A percentile compares a stretch with the other conserved stretches of the same genome.
Evolutionary conservation across 2,113 vertebrate species (phyloP).

Genomic region (Pyrgilauda ruficollis): DNA sequence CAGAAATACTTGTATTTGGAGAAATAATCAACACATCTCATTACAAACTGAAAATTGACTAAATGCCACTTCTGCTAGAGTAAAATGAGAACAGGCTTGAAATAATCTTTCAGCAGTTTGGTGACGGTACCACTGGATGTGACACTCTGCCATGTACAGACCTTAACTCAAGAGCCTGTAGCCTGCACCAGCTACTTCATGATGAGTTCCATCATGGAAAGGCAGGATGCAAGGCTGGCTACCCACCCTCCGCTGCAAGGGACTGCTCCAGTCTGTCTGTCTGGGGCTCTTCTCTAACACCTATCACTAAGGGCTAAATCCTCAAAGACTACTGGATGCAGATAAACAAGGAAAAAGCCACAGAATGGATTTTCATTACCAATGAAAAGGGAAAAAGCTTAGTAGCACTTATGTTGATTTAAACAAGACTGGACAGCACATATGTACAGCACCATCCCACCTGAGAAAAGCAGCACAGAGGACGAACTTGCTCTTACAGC

Average conservation of each 20-base stretch:
- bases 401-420: neutral
- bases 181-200: neutral
- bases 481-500: neutral
- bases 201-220: neutral
- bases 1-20: neutral
- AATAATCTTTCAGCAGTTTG: neutral
- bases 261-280: neutral
- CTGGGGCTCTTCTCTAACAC: neutral
- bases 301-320: neutral
- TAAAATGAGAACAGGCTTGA: neutral
- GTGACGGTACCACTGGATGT: neutral
- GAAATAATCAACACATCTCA: neutral
- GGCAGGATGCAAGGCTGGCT: neutral
- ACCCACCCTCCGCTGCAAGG: neutral
- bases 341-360: neutral
- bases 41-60: neutral
- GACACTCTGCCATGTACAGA: accelerated
- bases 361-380: neutral
- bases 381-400: neutral
- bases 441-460: neutral
- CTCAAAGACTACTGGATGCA: neutral
- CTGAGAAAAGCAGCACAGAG: neutral
- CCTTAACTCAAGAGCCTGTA: accelerated
- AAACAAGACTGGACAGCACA: neutral
- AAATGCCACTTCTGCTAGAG: neutral